Conservation (phyloP, 2,888 invertebrate species). For the Gastrophysa polygoni region DNA sequence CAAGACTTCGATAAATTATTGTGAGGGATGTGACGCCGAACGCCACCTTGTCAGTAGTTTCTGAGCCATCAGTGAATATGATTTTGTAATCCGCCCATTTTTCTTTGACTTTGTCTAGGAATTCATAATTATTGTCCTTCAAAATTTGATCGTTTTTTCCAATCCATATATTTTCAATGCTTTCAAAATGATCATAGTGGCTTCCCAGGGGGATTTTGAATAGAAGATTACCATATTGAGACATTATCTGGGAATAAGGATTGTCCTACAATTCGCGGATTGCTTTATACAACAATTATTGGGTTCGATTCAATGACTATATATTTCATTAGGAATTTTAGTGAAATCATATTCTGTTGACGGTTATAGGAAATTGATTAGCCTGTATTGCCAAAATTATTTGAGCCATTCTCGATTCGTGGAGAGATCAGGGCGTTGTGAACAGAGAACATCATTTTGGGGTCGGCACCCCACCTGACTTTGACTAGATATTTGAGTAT, state of each 20-base stretch:
- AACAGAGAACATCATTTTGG: not conserved
- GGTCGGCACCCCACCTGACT: conserved; percentile 2
- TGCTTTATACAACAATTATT: not conserved
- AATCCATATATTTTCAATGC: no score
- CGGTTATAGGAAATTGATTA: not conserved
- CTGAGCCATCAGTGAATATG: no score
- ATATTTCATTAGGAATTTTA: not conserved
- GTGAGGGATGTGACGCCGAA: no score
- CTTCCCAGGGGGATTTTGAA: not conserved
- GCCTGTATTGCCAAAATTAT: not conserved
- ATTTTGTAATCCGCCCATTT: no score
- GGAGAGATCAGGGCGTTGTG: not conserved
- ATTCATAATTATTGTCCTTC: no score
- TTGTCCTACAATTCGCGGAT: not conserved
- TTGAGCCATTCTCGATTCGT: not conserved
- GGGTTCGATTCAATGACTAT: not conserved
- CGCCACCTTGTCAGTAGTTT: no score
- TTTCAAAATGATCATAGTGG: no score
- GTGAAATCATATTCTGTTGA: not conserved
- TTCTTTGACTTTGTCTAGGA: no score
- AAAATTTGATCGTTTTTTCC: no score
- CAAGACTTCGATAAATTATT: no score
- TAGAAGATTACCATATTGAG: not conserved
- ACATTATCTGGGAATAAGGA: not conserved
- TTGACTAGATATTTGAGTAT: not conserved